A percentile compares a stretch with the other conserved stretches of the same genome.
Conservation (phyloP, 2,113 vertebrate species). For the Zosterops hypoxanthus region DNA sequence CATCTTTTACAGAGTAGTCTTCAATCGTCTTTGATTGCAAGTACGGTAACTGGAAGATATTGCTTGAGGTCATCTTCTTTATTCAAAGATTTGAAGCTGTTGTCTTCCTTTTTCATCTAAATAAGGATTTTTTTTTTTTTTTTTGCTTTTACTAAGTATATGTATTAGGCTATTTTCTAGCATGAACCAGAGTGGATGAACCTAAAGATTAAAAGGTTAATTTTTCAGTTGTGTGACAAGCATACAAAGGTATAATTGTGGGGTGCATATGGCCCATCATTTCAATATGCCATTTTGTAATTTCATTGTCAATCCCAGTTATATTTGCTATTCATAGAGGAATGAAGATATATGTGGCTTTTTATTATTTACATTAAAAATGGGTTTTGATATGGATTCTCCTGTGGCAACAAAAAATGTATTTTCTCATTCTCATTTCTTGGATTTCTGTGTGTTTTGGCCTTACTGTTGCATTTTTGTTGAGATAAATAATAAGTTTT, state of each 20-base stretch:
- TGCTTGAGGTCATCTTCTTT: slow-evolving; percentile 23
- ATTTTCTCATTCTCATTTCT: slow-evolving; percentile 6
- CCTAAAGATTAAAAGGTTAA: neutral
- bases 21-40: neutral
- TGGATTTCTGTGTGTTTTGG: slow-evolving; percentile 16
- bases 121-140: neutral
- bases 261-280: neutral
- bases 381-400: neutral
- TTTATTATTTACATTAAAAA: slow-evolving; percentile 36
- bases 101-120: slow-evolving; percentile 11
- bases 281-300: neutral
- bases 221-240: neutral
- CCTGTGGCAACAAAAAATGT: neutral
- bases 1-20: slow-evolving; percentile 6
- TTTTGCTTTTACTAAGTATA: neutral
- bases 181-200: neutral
- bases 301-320: slow-evolving; percentile 11
- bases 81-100: slow-evolving; percentile 7
- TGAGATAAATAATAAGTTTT: slow-evolving; percentile 1
- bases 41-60: slow-evolving; percentile 6
- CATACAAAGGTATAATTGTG: neutral
- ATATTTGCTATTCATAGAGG: neutral
- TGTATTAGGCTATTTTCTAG: neutral
- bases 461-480: slow-evolving; percentile 4
- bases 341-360: neutral